Conservation (phyloP, 2,888 invertebrate genomes). For the Norana najaformis region DNA sequence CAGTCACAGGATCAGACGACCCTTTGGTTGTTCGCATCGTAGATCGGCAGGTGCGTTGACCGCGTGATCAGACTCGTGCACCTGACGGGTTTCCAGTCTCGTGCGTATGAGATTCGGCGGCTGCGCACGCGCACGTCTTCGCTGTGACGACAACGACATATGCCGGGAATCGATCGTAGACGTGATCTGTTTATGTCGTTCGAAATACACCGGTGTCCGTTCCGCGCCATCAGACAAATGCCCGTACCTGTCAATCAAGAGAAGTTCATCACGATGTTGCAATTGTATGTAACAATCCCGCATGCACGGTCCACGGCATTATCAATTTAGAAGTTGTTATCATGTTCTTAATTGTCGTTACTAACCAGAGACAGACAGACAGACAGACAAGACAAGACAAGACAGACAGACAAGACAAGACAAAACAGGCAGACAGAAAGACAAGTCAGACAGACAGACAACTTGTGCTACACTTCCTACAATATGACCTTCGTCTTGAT, state of each 20-base stretch:
- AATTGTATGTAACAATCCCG: neutral
- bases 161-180: slow-evolving; percentile 17
- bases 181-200: neutral
- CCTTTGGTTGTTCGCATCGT: neutral
- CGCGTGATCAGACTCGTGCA: slow-evolving; percentile 22
- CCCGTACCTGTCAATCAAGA: slow-evolving; percentile 4
- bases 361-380: neutral
- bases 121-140: neutral
- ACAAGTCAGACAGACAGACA: neutral
- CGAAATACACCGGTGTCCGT: neutral
- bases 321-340: too few relatives aligned
- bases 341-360: too few relatives aligned
- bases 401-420: neutral
- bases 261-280: neutral
- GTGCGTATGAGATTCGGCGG: neutral
- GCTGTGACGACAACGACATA: neutral
- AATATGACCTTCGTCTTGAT: too few relatives aligned
- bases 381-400: too few relatives aligned
- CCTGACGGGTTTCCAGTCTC: neutral
- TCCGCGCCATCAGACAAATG: slow-evolving; percentile 9
- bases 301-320: neutral
- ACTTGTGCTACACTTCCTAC: too few relatives aligned
- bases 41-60: neutral
- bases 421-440: neutral
- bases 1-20: neutral